phyloP scores from a whole-genome alignment of 2,888 invertebrate genomes.

The Melinaea marsaeus region DNA sequence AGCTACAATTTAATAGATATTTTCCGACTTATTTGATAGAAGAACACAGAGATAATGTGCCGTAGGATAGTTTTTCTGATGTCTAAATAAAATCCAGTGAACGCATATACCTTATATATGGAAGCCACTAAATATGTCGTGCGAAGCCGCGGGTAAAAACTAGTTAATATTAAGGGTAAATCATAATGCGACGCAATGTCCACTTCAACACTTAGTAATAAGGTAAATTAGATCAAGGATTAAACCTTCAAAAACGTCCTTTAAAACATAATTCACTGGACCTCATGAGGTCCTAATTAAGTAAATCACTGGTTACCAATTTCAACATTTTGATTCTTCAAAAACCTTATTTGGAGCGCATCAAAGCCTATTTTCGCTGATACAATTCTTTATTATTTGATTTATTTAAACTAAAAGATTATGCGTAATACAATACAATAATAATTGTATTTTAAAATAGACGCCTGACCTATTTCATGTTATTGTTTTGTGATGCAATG shows the following conservation, averaged over 20 bases:
- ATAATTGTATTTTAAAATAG: slow-evolving; percentile 26
- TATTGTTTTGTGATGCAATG: slow-evolving; percentile 14
- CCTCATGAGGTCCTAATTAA: background rate
- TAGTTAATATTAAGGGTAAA: background rate
- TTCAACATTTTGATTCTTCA: no score
- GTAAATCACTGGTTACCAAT: background rate
- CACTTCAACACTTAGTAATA: slow-evolving; percentile 6
- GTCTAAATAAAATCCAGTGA: no score
- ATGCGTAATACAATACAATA: slow-evolving; percentile 21
- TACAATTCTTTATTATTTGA: background rate
- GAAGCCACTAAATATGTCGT: no score
- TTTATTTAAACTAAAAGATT: slow-evolving; percentile 9
- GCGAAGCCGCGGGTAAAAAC: no score
- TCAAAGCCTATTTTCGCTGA: no score
- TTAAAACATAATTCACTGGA: background rate
- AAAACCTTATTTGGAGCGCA: no score
- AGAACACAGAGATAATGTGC: no score
- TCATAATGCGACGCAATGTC: background rate
- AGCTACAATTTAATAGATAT: no score
- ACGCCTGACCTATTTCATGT: slow-evolving; percentile 20
- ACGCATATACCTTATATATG: no score
- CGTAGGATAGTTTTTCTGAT: no score
- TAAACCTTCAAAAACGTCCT: slow-evolving; percentile 23
- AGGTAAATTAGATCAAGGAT: slow-evolving; percentile 24
- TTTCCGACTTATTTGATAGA: no score